Conservation (phyloP, 2,797 vertebrate genomes). For the Esox lucius region DNA sequence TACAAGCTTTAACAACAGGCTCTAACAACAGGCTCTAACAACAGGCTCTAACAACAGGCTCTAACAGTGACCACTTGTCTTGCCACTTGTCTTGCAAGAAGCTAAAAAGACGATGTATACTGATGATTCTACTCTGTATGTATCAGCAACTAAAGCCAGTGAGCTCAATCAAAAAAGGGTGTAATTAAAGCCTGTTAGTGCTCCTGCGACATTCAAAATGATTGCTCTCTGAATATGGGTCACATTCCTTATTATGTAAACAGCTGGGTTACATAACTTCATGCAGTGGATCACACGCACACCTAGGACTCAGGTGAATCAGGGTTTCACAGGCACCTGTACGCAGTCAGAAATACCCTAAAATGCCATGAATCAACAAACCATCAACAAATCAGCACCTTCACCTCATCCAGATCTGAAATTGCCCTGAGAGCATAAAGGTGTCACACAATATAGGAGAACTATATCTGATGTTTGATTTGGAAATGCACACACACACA, state of each 20-base stretch:
- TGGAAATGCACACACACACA: neutral
- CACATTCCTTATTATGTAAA: neutral
- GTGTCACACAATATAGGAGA: neutral
- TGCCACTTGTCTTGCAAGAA: no score
- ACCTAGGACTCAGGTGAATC: neutral
- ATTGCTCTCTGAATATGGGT: neutral
- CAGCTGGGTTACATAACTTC: neutral
- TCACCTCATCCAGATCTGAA: neutral
- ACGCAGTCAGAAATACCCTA: neutral
- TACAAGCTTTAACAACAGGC: no score
- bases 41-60: no score
- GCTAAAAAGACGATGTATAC: no score
- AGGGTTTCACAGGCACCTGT: neutral
- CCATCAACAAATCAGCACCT: neutral
- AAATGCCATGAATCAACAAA: neutral
- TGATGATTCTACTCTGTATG: no score
- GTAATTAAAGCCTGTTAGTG: neutral
- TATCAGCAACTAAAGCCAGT: no score
- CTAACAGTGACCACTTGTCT: no score
- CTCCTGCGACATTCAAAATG: neutral
- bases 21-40: no score
- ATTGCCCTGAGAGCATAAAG: neutral
- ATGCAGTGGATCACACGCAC: neutral
- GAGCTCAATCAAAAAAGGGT: neutral
- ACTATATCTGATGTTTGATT: neutral